Percentiles rank a stretch among this genome's conserved stretches.
Evolutionary conservation across 2,888 invertebrate species (phyloP).

Genomic region (Tiliacea aurago): DNA sequence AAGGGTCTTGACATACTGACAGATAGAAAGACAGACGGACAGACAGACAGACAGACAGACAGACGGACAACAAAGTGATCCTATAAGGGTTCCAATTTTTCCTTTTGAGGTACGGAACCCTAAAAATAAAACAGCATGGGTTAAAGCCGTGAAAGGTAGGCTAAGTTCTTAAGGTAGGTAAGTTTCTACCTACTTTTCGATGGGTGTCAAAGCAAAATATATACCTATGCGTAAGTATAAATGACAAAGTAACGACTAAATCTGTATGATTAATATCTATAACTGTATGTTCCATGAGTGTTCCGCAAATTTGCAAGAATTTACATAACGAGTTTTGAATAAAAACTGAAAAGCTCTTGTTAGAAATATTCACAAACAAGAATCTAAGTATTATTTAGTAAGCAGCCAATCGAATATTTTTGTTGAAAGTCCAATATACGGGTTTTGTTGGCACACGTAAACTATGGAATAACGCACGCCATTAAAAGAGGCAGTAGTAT

Average conservation of each 20-base stretch:
- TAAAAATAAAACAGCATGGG: background rate
- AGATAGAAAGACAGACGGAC: no score
- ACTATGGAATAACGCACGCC: constrained; percentile 59
- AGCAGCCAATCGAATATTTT: constrained; percentile 55
- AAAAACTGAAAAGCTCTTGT: constrained; percentile 61
- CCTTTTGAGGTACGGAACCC: no score
- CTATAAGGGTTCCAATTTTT: no score
- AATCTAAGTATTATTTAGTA: constrained; percentile 47
- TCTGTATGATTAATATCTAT: constrained; percentile 59
- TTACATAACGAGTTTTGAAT: constrained; percentile 63
- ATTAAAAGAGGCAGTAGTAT: constrained; percentile 54
- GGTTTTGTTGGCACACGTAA: constrained; percentile 57
- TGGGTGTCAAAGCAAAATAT: constrained; percentile 34
- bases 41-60: no score
- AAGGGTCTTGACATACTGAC: no score
- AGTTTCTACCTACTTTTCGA: constrained; percentile 25
- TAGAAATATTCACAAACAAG: constrained; percentile 43
- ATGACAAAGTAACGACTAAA: constrained; percentile 57
- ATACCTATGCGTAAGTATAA: constrained; percentile 36
- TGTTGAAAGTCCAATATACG: constrained; percentile 62
- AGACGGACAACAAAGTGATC: no score
- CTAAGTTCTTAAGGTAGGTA: constrained; percentile 22
- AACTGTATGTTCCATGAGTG: constrained; percentile 58
- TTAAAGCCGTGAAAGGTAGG: constrained; percentile 15
- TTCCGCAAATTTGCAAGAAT: constrained; percentile 57